Conservation (phyloP, 2,113 vertebrate species). For the Nasalis larvatus region DNA sequence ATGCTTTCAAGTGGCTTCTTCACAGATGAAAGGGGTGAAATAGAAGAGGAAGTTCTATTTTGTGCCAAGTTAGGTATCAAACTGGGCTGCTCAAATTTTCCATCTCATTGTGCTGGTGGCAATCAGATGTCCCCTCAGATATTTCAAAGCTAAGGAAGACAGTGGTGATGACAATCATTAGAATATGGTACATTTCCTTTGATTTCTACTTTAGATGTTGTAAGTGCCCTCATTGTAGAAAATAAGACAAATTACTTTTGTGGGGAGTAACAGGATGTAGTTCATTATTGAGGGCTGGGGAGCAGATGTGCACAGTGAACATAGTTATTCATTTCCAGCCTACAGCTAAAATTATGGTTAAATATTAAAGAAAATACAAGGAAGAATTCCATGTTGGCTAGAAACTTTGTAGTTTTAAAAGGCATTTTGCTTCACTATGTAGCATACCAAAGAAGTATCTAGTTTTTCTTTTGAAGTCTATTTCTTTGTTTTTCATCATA, state of each 20-base stretch:
- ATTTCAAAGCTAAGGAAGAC: constrained; percentile 45
- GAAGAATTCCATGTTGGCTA: constrained; percentile 23
- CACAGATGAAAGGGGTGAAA: constrained; percentile 52
- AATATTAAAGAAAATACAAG: constrained; percentile 64
- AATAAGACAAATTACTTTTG: constrained; percentile 4
- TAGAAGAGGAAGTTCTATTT: constrained; percentile 51
- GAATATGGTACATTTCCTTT: constrained; percentile 49
- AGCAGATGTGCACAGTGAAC: background rate
- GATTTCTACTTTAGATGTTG: constrained; percentile 45
- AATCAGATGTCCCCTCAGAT: constrained; percentile 31
- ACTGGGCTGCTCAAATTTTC: constrained; percentile 68
- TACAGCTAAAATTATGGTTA: constrained; percentile 47
- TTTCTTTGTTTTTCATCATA: constrained; percentile 22
- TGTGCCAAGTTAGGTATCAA: constrained; percentile 65
- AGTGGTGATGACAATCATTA: constrained; percentile 54
- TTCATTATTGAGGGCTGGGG: background rate
- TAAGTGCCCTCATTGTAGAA: background rate
- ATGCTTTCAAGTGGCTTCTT: constrained; percentile 61
- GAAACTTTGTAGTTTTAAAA: constrained; percentile 25
- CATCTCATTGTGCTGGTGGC: constrained; percentile 16
- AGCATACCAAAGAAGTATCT: background rate
- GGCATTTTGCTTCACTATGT: background rate
- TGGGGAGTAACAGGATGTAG: background rate
- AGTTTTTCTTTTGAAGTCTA: background rate
- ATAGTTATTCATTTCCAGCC: constrained; percentile 37